Percentiles rank a stretch among this genome's conserved stretches.
phyloP scores from a whole-genome alignment of 2,888 invertebrate species.

The Parnassius smintheus region DNA sequence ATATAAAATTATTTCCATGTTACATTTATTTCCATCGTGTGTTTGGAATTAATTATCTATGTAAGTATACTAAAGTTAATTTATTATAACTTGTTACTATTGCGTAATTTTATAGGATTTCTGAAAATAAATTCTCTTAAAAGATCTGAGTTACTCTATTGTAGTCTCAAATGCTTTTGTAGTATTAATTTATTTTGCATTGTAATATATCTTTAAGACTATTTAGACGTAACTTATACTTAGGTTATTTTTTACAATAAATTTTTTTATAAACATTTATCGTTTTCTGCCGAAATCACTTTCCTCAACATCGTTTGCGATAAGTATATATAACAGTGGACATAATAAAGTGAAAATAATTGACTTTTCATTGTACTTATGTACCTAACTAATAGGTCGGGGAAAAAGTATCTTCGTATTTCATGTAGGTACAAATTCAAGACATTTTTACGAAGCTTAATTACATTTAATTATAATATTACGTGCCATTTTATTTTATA shows the following conservation, averaged over 20 bases:
- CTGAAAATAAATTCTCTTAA: constrained; percentile 36
- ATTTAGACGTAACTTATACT: constrained; percentile 46
- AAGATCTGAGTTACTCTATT: constrained; percentile 65
- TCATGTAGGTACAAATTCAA: no score
- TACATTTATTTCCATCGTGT: not conserved
- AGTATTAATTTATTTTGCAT: constrained; percentile 41
- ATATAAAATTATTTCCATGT: not conserved
- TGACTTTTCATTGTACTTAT: no score
- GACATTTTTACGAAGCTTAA: no score
- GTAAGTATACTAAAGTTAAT: constrained; percentile 19
- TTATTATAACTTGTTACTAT: constrained; percentile 26
- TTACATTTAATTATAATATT: no score
- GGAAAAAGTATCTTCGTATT: no score
- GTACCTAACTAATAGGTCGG: no score
- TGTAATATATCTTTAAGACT: constrained; percentile 58
- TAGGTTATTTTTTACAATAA: constrained; percentile 59
- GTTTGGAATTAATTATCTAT: not conserved
- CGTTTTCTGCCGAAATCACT: not conserved
- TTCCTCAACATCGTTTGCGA: no score
- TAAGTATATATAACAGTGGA: no score
- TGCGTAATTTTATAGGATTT: constrained; percentile 2
- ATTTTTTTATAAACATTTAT: constrained; percentile 47
- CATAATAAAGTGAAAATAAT: no score
- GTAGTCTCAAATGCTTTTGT: constrained; percentile 42
- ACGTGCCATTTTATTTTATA: no score